Evolutionary conservation across 2,113 vertebrate genomes (phyloP).

Genomic region (Grammomys surdaster): DNA sequence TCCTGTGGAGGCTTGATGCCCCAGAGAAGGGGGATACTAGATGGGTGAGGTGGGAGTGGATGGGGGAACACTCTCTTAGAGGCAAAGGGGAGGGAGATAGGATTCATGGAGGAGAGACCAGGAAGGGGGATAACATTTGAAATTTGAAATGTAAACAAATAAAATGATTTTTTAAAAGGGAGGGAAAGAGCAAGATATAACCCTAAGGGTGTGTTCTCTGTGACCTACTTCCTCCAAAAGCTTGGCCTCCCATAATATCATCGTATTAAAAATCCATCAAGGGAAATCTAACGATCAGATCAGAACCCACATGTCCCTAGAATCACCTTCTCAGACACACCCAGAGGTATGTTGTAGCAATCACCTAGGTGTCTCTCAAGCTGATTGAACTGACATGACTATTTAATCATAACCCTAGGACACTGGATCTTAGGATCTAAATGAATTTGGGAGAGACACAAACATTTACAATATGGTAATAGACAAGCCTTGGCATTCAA

Average conservation of each 20-base stretch:
- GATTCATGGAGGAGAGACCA: too few species aligned
- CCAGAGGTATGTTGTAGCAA: neutral
- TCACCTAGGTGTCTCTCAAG: neutral
- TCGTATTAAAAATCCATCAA: neutral
- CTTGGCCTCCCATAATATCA: neutral
- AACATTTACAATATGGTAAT: neutral
- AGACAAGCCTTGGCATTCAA: neutral
- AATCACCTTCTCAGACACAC: neutral
- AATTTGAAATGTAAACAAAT: too few species aligned
- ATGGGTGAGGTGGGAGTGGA: too few species aligned
- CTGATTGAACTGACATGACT: neutral
- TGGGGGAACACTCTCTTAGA: too few species aligned
- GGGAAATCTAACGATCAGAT: neutral
- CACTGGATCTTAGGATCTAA: neutral
- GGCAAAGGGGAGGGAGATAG: too few species aligned
- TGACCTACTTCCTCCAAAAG: neutral
- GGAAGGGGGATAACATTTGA: too few species aligned
- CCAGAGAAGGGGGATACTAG: too few species aligned
- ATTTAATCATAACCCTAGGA: neutral
- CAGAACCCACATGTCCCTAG: neutral
- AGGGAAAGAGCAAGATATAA: neutral
- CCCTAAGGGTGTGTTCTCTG: neutral
- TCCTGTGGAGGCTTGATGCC: too few species aligned
- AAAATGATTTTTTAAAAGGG: too few species aligned
- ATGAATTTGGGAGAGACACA: neutral